phyloP scores from a whole-genome alignment of 2,113 vertebrate genomes.

The Alethe diademata region DNA sequence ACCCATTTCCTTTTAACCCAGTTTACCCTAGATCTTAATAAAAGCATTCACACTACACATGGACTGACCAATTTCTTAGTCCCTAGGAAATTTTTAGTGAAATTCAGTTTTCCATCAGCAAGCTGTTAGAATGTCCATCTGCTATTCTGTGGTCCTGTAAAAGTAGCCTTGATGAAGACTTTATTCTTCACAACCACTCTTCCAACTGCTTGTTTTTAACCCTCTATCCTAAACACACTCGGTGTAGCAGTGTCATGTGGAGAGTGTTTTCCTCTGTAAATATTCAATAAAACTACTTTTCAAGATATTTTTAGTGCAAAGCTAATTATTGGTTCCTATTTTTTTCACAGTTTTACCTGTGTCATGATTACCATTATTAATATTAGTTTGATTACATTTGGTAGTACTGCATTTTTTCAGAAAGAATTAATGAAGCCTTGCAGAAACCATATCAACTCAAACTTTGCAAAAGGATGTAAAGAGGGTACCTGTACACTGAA shows the following conservation, averaged over 20 bases:
- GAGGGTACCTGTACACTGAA: neutral
- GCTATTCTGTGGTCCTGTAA: neutral
- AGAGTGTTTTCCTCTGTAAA: neutral
- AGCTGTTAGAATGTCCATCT: neutral
- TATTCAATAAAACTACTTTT: neutral
- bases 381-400: neutral
- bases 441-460: neutral
- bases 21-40: conserved; percentile 32
- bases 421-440: neutral
- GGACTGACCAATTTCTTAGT: conserved; percentile 30
- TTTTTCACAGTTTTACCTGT: neutral
- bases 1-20: conserved; percentile 9
- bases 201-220: neutral
- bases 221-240: neutral
- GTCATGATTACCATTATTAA: neutral
- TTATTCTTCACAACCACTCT: neutral
- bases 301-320: neutral
- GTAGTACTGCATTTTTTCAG: neutral
- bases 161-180: neutral
- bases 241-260: neutral
- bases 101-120: neutral
- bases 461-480: neutral
- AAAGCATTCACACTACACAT: conserved; percentile 6
- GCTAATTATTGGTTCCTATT: neutral
- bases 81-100: neutral